Conservation (phyloP, 2,797 vertebrate genomes). For the Tauraco hartlaubi region DNA sequence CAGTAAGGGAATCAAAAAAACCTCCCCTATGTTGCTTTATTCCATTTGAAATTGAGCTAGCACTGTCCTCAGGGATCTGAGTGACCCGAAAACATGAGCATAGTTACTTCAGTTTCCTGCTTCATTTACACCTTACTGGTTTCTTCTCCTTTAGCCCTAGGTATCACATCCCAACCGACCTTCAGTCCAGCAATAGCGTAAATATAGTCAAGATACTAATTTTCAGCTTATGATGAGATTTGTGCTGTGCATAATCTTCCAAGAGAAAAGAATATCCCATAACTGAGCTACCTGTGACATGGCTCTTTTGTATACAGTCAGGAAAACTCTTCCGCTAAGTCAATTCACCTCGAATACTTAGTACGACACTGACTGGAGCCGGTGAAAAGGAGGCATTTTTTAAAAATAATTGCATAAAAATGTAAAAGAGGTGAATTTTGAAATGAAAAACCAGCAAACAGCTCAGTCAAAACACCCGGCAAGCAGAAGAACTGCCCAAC, state of each 20-base stretch:
- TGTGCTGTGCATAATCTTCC: not conserved
- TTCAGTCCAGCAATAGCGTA: not conserved
- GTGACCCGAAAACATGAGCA: not conserved
- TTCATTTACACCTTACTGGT: not conserved
- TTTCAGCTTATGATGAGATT: not conserved
- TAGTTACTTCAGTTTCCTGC: not conserved
- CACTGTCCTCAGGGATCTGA: not conserved
- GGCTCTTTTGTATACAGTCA: too few species aligned
- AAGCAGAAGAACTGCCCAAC: not conserved
- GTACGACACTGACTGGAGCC: not conserved
- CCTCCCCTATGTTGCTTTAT: not conserved
- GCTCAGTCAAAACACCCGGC: not conserved
- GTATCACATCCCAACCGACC: not conserved
- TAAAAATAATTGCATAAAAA: not conserved
- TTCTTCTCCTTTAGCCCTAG: not conserved
- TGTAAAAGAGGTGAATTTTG: not conserved
- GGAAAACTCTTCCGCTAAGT: not conserved
- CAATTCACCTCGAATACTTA: not conserved
- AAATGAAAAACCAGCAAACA: not conserved
- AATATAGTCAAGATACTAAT: not conserved
- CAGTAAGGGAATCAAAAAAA: conserved; percentile 5
- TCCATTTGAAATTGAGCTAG: conserved; percentile 10
- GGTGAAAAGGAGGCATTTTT: not conserved
- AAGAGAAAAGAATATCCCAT: not conserved
- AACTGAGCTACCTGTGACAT: not conserved